A percentile compares a stretch with the other conserved stretches of the same genome.
phyloP scores from a whole-genome alignment of 2,888 invertebrate genomes.

The Anthrax anthrax region DNA sequence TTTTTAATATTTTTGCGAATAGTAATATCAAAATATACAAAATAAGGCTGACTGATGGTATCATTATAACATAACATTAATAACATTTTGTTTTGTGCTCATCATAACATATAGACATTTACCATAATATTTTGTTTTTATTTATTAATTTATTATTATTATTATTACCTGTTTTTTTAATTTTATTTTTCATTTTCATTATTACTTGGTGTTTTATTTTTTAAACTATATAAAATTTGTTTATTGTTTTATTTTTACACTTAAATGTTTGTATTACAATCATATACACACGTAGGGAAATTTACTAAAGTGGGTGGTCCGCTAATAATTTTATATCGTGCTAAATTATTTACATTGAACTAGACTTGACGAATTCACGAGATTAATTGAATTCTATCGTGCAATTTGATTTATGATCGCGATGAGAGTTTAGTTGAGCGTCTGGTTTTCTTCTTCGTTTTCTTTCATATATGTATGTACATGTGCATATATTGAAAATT shows the following conservation, averaged over 20 bases:
- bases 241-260: neutral
- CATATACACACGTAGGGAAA: neutral
- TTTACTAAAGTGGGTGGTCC: slow-evolving; percentile 9
- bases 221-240: neutral
- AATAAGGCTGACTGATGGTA: neutral
- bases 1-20: neutral
- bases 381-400: slow-evolving; percentile 16
- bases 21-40: neutral
- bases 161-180: too few relatives aligned
- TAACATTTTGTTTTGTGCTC: neutral
- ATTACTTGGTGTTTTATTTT: neutral
- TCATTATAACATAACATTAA: neutral
- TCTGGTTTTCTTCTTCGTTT: neutral
- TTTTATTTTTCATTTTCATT: slow-evolving; percentile 1
- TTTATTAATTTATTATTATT: too few relatives aligned
- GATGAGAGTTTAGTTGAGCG: neutral
- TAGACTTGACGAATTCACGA: slow-evolving; percentile 12
- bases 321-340: slow-evolving; percentile 12
- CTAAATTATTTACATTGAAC: slow-evolving; percentile 13
- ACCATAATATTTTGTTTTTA: too few relatives aligned
- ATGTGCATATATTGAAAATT: neutral
- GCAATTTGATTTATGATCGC: slow-evolving; percentile 11
- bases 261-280: neutral
- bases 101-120: neutral
- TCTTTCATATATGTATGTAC: neutral